Base-by-base conservation (phyloP, 2,888 invertebrate species). In the Strigamia transsilvanica region DNA sequence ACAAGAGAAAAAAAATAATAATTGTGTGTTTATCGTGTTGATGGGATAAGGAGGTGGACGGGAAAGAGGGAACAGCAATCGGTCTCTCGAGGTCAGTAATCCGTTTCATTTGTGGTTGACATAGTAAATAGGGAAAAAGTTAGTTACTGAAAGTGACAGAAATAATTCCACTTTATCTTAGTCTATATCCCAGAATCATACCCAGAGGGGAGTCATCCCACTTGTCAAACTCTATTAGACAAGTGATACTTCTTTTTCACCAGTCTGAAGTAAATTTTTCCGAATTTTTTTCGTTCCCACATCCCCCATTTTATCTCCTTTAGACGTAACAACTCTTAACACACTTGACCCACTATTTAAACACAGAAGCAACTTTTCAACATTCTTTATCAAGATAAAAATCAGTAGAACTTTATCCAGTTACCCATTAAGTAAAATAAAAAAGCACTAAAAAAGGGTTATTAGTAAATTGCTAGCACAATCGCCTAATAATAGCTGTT, bases 31-130 rank as follows among this genome's bases (percentile, higher is more conserved):
- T 66, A 66, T 18, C 23, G 61, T 12, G 61, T 12, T 66, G 21
- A 23, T 21, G 61, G 23, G 21, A 23, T 12, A 18, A 23, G 21
- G 18, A 66, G 21, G 46, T 3, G 46, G 46, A 18, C 18, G 21
- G 61, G 4, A 18, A 21, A 12, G 21, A 7, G 61, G 61, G 61
- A 23, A n/a, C 61, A 66, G 21, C 61, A 66, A 66, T 66, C 18
- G 61, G 61, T 21, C 61, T 66, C 61, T 23, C 12, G 61, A 18
- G 61, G 61, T 66, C 61, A 66, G 9, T 21, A 18, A 66, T 66
- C 61, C 18, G 61, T 66, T 66, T 66, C 61, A 66, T 66, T 66
- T 66, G 61, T 66, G 61, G 61, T 18, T 66, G 61, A 66, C 61
- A 66, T 21, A 66, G 12, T 66, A 66, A 46, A 66, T 66, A 66